phyloP scores from a whole-genome alignment of 2,888 invertebrate species.

The Limnephilus lunatus region DNA sequence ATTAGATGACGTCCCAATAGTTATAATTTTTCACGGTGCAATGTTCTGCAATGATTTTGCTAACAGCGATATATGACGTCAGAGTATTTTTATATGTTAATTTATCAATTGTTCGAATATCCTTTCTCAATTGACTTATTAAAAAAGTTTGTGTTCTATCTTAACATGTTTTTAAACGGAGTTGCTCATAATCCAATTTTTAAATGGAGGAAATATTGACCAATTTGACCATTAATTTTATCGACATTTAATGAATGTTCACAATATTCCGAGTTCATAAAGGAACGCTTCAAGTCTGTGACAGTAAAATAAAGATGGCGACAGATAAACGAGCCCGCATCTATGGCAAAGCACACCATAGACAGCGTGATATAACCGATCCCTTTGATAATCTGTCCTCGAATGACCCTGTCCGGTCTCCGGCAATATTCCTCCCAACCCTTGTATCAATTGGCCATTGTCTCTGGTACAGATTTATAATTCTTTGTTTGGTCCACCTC shows the following conservation, averaged over 20 bases:
- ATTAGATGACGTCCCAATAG: no score
- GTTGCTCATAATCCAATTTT: no score
- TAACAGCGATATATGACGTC: no score
- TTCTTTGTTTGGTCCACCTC: constrained; percentile 64
- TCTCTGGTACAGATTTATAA: constrained; percentile 65
- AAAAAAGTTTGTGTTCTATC: neutral
- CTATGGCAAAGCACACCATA: constrained; percentile 25
- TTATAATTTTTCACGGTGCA: no score
- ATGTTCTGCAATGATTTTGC: no score
- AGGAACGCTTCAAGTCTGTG: constrained; percentile 7
- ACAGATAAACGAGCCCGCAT: constrained; percentile 46
- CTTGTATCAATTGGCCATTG: constrained; percentile 65
- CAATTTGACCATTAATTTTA: neutral
- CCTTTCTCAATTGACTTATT: neutral
- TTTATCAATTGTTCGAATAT: neutral
- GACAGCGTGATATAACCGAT: constrained; percentile 37
- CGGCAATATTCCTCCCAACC: constrained; percentile 51
- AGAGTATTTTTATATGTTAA: neutral
- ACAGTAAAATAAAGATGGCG: constrained; percentile 38
- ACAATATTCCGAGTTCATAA: constrained; percentile 22
- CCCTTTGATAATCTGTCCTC: constrained; percentile 41
- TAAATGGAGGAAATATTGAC: neutral
- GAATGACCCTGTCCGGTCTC: constrained; percentile 55
- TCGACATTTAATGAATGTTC: neutral
- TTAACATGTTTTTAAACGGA: no score